Conservation (phyloP, 1,140 invertebrate species). For the Diuraphis noxia region DNA sequence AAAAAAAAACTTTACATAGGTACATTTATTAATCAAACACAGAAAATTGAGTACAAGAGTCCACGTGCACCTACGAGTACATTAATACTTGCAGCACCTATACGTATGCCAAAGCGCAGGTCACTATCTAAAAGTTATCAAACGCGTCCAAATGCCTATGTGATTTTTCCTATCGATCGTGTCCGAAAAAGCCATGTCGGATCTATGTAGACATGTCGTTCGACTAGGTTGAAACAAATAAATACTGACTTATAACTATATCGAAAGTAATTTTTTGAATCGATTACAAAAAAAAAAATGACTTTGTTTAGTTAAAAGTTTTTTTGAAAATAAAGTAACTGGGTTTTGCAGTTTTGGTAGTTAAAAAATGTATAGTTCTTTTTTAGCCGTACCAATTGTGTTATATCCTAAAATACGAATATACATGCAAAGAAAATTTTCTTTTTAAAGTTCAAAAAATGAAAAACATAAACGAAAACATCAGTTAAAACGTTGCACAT, state of each 20-base stretch:
- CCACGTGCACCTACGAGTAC: too few species aligned
- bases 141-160: not conserved
- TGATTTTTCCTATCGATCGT: not conserved
- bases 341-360: not conserved
- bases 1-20: not conserved
- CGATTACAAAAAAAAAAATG: not conserved
- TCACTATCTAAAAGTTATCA: too few species aligned
- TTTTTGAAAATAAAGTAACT: not conserved
- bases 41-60: not conserved
- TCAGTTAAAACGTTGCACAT: not conserved
- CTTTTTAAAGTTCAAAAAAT: not conserved
- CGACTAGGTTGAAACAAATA: not conserved
- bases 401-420: not conserved
- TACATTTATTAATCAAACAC: not conserved
- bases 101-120: too few species aligned
- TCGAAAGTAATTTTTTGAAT: not conserved
- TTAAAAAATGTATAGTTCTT: not conserved
- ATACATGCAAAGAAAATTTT: not conserved
- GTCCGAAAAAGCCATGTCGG: not conserved
- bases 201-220: not conserved
- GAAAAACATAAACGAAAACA: not conserved
- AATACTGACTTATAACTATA: not conserved
- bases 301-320: not conserved
- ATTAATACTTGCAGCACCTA: too few species aligned
- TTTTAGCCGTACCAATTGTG: not conserved